phyloP scores from a whole-genome alignment of 2,797 vertebrate species.

The Clarias platycephalus region DNA sequence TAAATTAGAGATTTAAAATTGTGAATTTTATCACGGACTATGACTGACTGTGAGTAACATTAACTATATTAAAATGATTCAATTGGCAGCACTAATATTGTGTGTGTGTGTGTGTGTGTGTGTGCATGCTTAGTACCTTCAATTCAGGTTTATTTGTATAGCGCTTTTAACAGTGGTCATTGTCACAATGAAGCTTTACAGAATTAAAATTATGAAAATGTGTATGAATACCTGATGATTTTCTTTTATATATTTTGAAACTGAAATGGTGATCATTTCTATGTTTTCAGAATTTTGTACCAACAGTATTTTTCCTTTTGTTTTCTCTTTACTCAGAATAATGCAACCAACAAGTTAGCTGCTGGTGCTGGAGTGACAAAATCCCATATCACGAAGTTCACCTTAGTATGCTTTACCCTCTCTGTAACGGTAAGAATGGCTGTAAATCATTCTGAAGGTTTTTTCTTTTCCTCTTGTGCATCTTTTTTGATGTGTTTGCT shows the following conservation, averaged over 20 bases:
- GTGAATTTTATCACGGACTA: too few species aligned
- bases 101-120: too few species aligned
- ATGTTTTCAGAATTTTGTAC: background rate
- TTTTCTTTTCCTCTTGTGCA: background rate
- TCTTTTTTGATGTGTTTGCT: background rate
- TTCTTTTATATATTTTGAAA: background rate
- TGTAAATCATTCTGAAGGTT: background rate
- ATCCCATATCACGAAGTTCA: conserved; percentile 95
- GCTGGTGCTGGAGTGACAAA: conserved; percentile 80
- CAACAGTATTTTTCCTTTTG: background rate
- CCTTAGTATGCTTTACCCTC: conserved; percentile 89
- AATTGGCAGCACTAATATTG: too few species aligned
- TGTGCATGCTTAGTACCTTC: too few species aligned
- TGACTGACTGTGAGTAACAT: too few species aligned
- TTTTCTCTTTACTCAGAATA: conserved; percentile 76
- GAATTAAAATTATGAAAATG: too few species aligned
- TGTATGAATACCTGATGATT: too few species aligned
- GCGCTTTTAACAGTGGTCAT: too few species aligned
- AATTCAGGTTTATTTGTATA: too few species aligned
- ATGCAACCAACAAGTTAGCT: conserved; percentile 90
- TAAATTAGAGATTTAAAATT: too few species aligned
- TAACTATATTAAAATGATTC: too few species aligned
- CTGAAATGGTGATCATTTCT: background rate
- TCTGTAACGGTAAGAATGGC: conserved; percentile 88
- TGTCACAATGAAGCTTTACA: too few species aligned